phyloP scores from a whole-genome alignment of 2,797 vertebrate species.

The Lepidocolaptes lacrymiger region DNA sequence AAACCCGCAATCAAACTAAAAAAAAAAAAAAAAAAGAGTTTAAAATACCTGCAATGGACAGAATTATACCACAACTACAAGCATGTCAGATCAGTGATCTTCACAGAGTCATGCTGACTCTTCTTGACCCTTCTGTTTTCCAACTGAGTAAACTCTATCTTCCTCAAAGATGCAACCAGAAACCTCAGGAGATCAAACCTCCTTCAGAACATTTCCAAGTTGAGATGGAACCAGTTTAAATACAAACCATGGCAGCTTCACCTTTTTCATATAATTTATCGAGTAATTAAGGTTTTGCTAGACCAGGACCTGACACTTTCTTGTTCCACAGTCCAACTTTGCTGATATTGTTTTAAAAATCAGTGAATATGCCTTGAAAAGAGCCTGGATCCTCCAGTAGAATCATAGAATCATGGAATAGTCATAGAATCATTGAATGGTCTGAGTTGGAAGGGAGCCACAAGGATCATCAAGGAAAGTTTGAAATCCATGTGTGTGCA shows the following conservation, averaged over 20 bases:
- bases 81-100: neutral
- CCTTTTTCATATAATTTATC: neutral
- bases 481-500: no score
- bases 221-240: neutral
- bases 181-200: neutral
- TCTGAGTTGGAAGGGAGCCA: neutral
- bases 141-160: neutral
- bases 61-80: neutral
- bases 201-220: neutral
- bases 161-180: neutral
- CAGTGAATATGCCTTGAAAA: neutral
- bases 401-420: neutral
- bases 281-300: neutral
- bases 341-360: neutral
- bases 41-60: neutral
- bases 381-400: fast-evolving
- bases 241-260: neutral
- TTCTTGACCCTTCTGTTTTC: neutral
- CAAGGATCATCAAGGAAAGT: neutral
- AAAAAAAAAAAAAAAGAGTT: neutral
- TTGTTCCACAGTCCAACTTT: neutral
- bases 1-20: neutral
- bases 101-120: fast-evolving
- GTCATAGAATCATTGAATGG: neutral
- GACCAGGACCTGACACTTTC: neutral